A percentile compares a stretch with the other conserved stretches of the same genome.
These are phyloP conservation scores for Ecliptopera silaceata DNA, from an alignment of 2,888 invertebrate genomes.

Conservation along the genomic window DNA sequence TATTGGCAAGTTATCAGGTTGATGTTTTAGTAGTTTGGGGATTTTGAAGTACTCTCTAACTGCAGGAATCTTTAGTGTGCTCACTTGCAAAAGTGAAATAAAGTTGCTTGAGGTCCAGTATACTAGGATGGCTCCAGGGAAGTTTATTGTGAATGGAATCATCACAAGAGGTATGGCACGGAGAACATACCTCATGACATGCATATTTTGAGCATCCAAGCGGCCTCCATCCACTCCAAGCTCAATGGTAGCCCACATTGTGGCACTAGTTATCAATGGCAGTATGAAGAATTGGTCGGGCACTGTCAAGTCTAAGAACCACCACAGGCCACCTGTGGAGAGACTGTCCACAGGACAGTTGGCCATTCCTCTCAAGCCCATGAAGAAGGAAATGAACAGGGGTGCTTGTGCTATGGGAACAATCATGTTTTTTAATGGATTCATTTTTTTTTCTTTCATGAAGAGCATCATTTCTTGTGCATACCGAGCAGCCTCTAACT, in stretches of 20 bases:
- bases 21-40: slow-evolving; percentile 82
- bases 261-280: slow-evolving; percentile 92
- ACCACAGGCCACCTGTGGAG: slow-evolving; percentile 92
- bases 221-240: slow-evolving; percentile 90
- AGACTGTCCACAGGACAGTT: slow-evolving; percentile 95
- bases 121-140: slow-evolving; percentile 93
- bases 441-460: slow-evolving; percentile 92
- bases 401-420: slow-evolving; percentile 93
- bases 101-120: slow-evolving; percentile 96
- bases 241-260: slow-evolving; percentile 92
- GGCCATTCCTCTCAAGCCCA: slow-evolving; percentile 94
- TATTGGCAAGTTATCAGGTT: slow-evolving; percentile 82
- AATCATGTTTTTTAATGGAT: slow-evolving; percentile 90
- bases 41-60: slow-evolving; percentile 91
- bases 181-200: slow-evolving; percentile 88
- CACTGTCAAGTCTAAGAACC: slow-evolving; percentile 96
- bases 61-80: slow-evolving; percentile 87
- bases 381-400: slow-evolving; percentile 95
- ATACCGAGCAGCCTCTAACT: slow-evolving; percentile 88
- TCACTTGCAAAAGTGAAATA: slow-evolving; percentile 92
- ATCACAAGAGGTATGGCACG: slow-evolving; percentile 90
- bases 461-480: slow-evolving; percentile 90
- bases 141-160: slow-evolving; percentile 93
- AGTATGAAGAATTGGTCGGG: slow-evolving; percentile 95
- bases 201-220: slow-evolving; percentile 86